These are phyloP conservation scores for Andrena marginata DNA, from an alignment of 2,888 invertebrate species.

Conservation along the genomic window DNA sequence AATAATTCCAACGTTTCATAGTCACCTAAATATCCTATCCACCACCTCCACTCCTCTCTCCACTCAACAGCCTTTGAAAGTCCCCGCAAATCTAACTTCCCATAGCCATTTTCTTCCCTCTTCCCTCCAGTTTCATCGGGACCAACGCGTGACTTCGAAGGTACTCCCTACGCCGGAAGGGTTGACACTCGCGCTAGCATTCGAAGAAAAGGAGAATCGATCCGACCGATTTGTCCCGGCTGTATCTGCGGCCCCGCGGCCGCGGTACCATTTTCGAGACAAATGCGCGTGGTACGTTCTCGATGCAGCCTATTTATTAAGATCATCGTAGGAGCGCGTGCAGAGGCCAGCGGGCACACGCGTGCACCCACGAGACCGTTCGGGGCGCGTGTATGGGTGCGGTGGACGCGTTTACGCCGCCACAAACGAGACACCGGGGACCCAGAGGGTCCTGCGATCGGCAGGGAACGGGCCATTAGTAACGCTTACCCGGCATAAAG, in stretches of 20 bases:
- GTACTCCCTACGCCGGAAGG: background rate
- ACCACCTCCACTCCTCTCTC: no score
- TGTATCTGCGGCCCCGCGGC: background rate
- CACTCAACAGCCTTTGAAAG: background rate
- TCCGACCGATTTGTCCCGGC: conserved; percentile 10
- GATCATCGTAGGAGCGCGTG: conserved; percentile 37
- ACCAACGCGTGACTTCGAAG: background rate
- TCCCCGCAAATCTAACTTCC: background rate
- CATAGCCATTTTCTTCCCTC: background rate
- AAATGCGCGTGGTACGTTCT: conserved; percentile 40
- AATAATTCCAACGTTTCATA: no score
- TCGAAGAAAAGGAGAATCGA: background rate
- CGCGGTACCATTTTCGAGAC: conserved; percentile 21
- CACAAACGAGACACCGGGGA: conserved; percentile 17
- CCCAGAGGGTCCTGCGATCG: conserved; percentile 44
- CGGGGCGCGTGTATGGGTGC: conserved; percentile 16
- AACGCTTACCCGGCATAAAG: conserved; percentile 81
- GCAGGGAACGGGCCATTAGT: conserved; percentile 75
- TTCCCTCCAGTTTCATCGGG: background rate
- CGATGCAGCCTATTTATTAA: conserved; percentile 38
- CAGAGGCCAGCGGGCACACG: conserved; percentile 18
- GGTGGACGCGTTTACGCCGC: conserved; percentile 47
- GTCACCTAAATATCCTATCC: no score
- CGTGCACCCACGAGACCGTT: conserved; percentile 7
- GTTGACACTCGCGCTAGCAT: background rate